Conservation (phyloP, 2,888 invertebrate genomes). For the Torymus auratus region DNA sequence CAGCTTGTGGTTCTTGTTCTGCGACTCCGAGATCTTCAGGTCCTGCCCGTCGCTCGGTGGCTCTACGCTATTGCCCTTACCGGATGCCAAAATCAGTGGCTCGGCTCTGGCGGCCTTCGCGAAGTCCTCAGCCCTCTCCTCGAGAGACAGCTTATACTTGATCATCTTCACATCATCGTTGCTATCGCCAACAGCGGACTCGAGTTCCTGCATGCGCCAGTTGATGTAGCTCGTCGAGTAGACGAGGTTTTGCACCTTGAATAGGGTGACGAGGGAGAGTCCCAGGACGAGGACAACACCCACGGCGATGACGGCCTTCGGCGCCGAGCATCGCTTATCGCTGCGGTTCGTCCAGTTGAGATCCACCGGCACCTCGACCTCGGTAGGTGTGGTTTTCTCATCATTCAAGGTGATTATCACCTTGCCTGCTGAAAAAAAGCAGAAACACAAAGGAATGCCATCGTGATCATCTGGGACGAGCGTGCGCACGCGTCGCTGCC, state of each 20-base stretch:
- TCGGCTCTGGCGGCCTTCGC: conserved; percentile 47
- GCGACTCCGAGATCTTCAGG: conserved; percentile 52
- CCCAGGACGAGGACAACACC: conserved; percentile 53
- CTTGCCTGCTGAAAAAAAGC: conserved; percentile 53
- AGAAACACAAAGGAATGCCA: conserved; percentile 47
- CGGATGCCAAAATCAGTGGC: conserved; percentile 32
- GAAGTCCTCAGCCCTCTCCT: conserved; percentile 45
- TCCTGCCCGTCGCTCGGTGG: conserved; percentile 36
- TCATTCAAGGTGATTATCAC: conserved; percentile 60
- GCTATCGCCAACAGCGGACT: conserved; percentile 53
- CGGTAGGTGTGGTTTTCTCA: conserved; percentile 57
- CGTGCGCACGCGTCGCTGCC: neutral
- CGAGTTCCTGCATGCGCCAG: conserved; percentile 57
- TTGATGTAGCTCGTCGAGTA: conserved; percentile 57
- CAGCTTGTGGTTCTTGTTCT: conserved; percentile 54
- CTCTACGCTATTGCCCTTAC: conserved; percentile 28
- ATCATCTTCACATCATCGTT: conserved; percentile 56
- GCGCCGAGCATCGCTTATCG: conserved; percentile 40
- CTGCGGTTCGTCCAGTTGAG: conserved; percentile 57
- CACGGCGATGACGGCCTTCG: conserved; percentile 49
- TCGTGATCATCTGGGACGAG: conserved; percentile 52
- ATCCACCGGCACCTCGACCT: conserved; percentile 60
- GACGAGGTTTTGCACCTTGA: conserved; percentile 59
- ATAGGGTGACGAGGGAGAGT: conserved; percentile 52
- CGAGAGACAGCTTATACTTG: conserved; percentile 49